phyloP scores from a whole-genome alignment of 2,797 vertebrate species.

The Pempheris klunzingeri region DNA sequence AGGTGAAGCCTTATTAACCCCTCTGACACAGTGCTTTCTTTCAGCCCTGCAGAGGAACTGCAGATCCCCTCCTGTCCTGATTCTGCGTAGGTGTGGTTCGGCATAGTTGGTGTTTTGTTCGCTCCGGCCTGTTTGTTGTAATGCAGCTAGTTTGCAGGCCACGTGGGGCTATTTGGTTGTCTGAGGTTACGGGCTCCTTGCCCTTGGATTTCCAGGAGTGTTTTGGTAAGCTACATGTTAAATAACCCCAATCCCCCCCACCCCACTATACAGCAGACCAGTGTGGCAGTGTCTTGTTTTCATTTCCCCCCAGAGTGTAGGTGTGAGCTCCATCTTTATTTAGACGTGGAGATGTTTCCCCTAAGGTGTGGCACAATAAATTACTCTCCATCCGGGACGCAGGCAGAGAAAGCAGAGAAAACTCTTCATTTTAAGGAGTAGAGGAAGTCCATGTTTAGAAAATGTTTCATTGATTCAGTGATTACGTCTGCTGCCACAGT shows the following conservation, averaged over 20 bases:
- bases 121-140: slow-evolving; percentile 52
- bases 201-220: slow-evolving; percentile 43
- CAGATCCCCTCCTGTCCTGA: slow-evolving; percentile 32
- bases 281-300: slow-evolving; percentile 37
- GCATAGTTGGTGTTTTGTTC: slow-evolving; percentile 56
- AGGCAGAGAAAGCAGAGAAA: slow-evolving; percentile 54
- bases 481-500: neutral
- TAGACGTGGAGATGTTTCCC: slow-evolving; percentile 62
- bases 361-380: slow-evolving; percentile 39
- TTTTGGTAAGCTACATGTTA: slow-evolving; percentile 54
- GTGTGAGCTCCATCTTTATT: slow-evolving; percentile 64
- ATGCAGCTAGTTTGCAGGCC: slow-evolving; percentile 30
- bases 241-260: slow-evolving; percentile 5
- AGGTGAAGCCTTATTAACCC: slow-evolving; percentile 61
- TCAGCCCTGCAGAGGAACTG: slow-evolving; percentile 50
- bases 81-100: slow-evolving; percentile 37
- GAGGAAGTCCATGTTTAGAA: slow-evolving; percentile 20
- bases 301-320: slow-evolving; percentile 24
- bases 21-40: slow-evolving; percentile 67
- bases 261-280: slow-evolving; percentile 31
- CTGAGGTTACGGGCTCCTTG: slow-evolving; percentile 62
- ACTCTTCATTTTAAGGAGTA: neutral
- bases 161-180: slow-evolving; percentile 60
- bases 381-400: slow-evolving; percentile 23
- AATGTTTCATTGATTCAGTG: too few species aligned